Conservation (phyloP, 2,113 vertebrate species). For the Neomonachus schauinslandi region DNA sequence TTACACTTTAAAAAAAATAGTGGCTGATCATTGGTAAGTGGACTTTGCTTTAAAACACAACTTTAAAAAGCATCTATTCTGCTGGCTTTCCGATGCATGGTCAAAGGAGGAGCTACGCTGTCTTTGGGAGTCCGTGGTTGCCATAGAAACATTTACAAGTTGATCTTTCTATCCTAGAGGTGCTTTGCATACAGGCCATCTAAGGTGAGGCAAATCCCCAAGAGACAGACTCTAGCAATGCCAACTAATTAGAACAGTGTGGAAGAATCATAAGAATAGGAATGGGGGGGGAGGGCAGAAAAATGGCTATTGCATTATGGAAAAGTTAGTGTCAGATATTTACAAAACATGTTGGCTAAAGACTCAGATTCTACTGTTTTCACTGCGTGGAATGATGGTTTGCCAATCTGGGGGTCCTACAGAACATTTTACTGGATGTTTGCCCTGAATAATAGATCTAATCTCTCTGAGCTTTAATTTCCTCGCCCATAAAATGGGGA, state of each 20-base stretch:
- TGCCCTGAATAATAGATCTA: neutral
- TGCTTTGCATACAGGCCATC: conserved; percentile 46
- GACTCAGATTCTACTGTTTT: neutral
- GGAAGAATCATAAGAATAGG: neutral
- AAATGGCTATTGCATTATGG: neutral
- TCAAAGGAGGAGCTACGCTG: neutral
- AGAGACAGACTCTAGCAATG: neutral
- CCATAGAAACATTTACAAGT: conserved; percentile 64
- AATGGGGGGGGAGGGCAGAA: neutral
- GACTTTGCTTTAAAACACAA: conserved; percentile 47
- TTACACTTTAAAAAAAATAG: conserved; percentile 19
- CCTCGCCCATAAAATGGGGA: neutral
- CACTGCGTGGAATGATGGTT: neutral
- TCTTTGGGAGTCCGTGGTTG: conserved; percentile 60
- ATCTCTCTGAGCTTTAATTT: conserved; percentile 18
- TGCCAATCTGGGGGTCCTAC: neutral
- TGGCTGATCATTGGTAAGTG: neutral
- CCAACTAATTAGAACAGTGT: conserved; percentile 58
- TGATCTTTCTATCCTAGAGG: conserved; percentile 51
- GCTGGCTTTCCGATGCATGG: neutral
- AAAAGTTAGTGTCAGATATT: conserved; percentile 17
- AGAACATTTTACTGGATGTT: neutral
- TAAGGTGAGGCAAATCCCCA: conserved; percentile 58
- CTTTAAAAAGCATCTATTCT: conserved; percentile 31
- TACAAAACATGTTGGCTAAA: neutral